These are phyloP conservation scores for Cirrhinus mrigala DNA, from an alignment of 2,797 vertebrate genomes.

Conservation along the genomic window DNA sequence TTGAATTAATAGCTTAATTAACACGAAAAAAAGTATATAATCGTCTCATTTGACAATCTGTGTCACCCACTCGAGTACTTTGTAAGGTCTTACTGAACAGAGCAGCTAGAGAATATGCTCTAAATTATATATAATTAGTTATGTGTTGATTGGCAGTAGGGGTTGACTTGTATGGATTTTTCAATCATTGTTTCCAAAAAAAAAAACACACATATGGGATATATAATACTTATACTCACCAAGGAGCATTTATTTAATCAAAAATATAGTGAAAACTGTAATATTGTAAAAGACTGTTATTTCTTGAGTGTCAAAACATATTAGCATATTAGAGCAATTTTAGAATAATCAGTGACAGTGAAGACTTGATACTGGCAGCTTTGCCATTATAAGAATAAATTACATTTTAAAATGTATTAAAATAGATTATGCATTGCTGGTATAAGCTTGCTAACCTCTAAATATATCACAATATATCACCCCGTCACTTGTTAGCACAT, in stretches of 20 bases:
- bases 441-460: neutral
- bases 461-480: neutral
- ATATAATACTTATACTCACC: neutral
- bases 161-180: neutral
- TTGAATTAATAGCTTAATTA: constrained; percentile 58
- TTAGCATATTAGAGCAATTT: neutral
- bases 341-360: neutral
- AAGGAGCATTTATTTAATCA: neutral
- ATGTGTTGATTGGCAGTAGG: constrained; percentile 10
- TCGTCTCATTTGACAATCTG: constrained; percentile 36
- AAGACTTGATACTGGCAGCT: neutral
- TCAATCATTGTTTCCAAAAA: neutral
- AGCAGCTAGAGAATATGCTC: neutral
- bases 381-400: neutral
- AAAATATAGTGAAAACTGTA: neutral
- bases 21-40: constrained; percentile 29
- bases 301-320: neutral
- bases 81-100: constrained; percentile 15
- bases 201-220: neutral
- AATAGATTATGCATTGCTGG: neutral
- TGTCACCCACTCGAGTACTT: constrained; percentile 24
- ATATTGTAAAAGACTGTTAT: neutral
- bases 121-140: constrained; percentile 34
- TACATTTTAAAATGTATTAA: neutral
- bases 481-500: neutral